Conservation (phyloP, 2,797 vertebrate genomes). For the Cichlasoma orientale region DNA sequence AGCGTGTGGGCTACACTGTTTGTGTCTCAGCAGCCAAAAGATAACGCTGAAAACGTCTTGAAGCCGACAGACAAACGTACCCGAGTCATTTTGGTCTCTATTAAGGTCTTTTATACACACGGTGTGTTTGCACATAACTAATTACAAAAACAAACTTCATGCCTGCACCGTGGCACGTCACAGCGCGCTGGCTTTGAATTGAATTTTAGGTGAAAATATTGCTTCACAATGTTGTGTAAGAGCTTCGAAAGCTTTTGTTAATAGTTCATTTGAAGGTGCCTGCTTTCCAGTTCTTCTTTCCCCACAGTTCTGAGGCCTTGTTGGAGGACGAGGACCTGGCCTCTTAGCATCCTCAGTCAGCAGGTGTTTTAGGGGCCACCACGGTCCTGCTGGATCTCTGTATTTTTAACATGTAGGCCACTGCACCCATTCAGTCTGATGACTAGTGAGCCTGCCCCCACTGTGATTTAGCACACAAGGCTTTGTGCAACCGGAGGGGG, state of each 20-base stretch:
- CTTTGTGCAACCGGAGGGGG: slow-evolving; percentile 21
- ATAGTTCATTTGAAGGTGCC: neutral
- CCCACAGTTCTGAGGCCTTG: neutral
- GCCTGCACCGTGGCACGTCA: neutral
- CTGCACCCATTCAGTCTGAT: slow-evolving; percentile 66
- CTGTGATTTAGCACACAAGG: slow-evolving; percentile 71
- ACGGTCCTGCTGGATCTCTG: slow-evolving; percentile 20
- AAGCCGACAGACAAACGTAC: neutral
- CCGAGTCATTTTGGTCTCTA: slow-evolving; percentile 16
- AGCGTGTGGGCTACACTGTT: neutral
- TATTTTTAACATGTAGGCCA: slow-evolving; percentile 80
- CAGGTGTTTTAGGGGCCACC: slow-evolving; percentile 54
- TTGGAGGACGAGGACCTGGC: slow-evolving; percentile 13
- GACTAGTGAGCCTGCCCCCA: slow-evolving; percentile 48
- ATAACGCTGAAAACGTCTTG: slow-evolving; percentile 6
- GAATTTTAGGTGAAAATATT: neutral
- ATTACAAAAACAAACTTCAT: slow-evolving; percentile 26
- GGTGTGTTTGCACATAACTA: slow-evolving; percentile 10
- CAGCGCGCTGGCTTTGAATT: slow-evolving; percentile 5
- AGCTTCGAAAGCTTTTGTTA: neutral
- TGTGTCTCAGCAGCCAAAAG: neutral
- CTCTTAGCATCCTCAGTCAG: slow-evolving; percentile 15
- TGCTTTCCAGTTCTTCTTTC: neutral
- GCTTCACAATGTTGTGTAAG: neutral
- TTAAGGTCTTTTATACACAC: slow-evolving; percentile 21